These are phyloP conservation scores for Melanotaenia pygmaea DNA, from an alignment of 2,797 vertebrate genomes.

Conservation along the genomic window DNA sequence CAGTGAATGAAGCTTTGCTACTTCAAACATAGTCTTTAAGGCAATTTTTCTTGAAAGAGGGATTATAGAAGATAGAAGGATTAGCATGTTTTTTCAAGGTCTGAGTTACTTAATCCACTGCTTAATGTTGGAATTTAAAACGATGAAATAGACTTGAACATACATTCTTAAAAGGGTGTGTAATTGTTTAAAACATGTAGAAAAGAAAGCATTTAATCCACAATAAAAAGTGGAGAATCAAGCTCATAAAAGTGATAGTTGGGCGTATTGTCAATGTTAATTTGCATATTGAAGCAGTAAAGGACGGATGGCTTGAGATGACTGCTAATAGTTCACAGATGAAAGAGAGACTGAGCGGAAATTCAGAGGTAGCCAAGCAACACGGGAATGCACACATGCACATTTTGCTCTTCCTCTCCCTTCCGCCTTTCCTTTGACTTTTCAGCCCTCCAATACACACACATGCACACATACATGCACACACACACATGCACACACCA, in stretches of 20 bases:
- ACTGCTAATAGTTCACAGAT: slow-evolving; percentile 80
- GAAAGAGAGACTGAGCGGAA: slow-evolving; percentile 72
- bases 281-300: slow-evolving; percentile 48
- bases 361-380: slow-evolving; percentile 80
- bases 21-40: background rate
- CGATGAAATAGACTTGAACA: background rate
- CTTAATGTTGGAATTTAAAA: background rate
- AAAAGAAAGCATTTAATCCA: background rate
- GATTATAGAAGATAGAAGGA: background rate
- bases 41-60: background rate
- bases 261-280: background rate
- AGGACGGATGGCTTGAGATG: slow-evolving; percentile 73
- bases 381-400: slow-evolving; percentile 71
- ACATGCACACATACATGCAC: slow-evolving; percentile 32
- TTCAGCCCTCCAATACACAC: slow-evolving; percentile 45
- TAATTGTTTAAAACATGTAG: background rate
- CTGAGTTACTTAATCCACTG: background rate
- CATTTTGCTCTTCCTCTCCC: slow-evolving; percentile 71
- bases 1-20: background rate
- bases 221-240: background rate
- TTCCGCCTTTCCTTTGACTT: slow-evolving; percentile 61
- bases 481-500: slow-evolving; percentile 33
- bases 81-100: background rate
- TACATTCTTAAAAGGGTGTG: background rate
- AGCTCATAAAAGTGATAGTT: slow-evolving; percentile 1